Conservation (phyloP, 2,888 invertebrate genomes). For the Zhuqinia jingwanae region DNA sequence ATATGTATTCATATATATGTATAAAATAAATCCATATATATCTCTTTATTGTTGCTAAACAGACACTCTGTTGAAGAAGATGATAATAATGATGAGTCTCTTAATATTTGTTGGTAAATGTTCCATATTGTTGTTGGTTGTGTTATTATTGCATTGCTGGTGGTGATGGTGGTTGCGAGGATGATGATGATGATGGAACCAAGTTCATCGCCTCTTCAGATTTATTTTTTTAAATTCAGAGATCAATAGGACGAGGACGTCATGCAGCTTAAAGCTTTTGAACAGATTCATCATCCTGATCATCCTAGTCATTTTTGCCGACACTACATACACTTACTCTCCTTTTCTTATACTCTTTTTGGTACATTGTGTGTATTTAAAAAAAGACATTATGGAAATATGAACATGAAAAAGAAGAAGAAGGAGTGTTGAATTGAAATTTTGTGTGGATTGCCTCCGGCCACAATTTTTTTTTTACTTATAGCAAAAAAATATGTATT, state of each 20-base stretch:
- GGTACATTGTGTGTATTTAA: slow-evolving; percentile 29
- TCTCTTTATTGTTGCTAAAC: slow-evolving; percentile 64
- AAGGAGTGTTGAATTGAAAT: slow-evolving; percentile 52
- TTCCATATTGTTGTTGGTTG: not conserved
- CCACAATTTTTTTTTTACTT: slow-evolving; percentile 56
- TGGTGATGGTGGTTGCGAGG: slow-evolving; percentile 35
- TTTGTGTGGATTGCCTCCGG: slow-evolving; percentile 64
- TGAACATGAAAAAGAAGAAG: not conserved
- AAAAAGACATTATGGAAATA: slow-evolving; percentile 33
- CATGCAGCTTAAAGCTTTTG: slow-evolving; percentile 67
- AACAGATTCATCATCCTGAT: slow-evolving; percentile 65
- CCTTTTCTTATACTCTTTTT: too few relatives aligned
- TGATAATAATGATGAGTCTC: not conserved
- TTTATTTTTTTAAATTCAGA: slow-evolving; percentile 45
- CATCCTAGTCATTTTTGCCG: slow-evolving; percentile 49
- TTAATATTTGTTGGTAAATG: not conserved
- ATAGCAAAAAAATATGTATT: slow-evolving; percentile 33
- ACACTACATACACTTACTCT: slow-evolving; percentile 31
- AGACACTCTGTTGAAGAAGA: slow-evolving; percentile 41
- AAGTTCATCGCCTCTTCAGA: slow-evolving; percentile 71
- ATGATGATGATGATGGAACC: slow-evolving; percentile 52
- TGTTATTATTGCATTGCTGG: slow-evolving; percentile 17
- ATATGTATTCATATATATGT: too few relatives aligned
- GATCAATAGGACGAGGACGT: slow-evolving; percentile 71
- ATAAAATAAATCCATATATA: not conserved